Percentiles rank a stretch among this genome's conserved stretches.
phyloP scores from a whole-genome alignment of 2,113 vertebrate genomes.

The Saimiri boliviensis region DNA sequence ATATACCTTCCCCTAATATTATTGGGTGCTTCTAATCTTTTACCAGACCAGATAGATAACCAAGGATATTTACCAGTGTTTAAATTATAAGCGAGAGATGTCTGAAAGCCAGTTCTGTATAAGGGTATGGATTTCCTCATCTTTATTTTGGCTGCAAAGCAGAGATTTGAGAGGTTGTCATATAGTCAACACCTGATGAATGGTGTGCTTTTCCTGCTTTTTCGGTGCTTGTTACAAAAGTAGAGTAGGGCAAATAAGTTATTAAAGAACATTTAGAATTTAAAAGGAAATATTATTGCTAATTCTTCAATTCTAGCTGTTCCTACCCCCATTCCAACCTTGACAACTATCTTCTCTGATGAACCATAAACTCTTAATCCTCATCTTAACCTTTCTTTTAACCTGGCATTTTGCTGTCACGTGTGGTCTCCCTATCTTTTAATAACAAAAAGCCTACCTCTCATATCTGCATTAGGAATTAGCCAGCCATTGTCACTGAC shows the following conservation, averaged over 20 bases:
- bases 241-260: constrained; percentile 16
- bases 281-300: constrained; percentile 7
- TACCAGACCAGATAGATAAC: constrained; percentile 18
- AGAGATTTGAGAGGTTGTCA: constrained; percentile 32
- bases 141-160: constrained; percentile 46
- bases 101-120: constrained; percentile 7
- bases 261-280: constrained; percentile 4
- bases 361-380: background rate
- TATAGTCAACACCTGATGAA: background rate
- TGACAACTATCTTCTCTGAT: background rate
- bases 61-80: constrained; percentile 11
- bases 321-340: background rate
- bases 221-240: constrained; percentile 6
- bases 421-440: background rate
- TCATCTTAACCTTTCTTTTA: constrained; percentile 12
- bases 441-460: background rate
- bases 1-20: background rate
- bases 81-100: constrained; percentile 43
- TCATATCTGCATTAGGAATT: constrained; percentile 33
- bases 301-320: constrained; percentile 27
- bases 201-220: background rate
- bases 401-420: constrained; percentile 22
- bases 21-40: constrained; percentile 27
- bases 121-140: background rate
- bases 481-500: background rate